Conservation (phyloP, 2,797 vertebrate species). For the Notoglanidium macrostoma region DNA sequence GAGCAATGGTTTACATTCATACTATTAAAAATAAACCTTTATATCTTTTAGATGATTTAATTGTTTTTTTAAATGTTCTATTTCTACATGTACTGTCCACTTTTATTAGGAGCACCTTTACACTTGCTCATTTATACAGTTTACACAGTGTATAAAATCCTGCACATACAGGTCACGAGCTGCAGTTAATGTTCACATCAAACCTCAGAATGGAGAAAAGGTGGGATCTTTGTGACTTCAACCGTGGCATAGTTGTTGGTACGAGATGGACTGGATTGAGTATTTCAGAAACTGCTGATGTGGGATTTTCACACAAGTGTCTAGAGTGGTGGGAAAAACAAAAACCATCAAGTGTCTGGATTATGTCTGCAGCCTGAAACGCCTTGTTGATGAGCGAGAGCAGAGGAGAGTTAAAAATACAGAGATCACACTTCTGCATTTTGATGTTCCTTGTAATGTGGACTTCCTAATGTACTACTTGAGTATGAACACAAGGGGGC, state of each 20-base stretch:
- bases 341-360: neutral
- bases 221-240: neutral
- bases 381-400: neutral
- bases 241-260: neutral
- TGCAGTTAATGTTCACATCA: neutral
- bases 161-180: neutral
- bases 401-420: neutral
- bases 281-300: neutral
- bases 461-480: conserved; percentile 47
- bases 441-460: neutral
- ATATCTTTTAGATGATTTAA: neutral
- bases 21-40: conserved; percentile 62
- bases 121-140: neutral
- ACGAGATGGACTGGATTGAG: neutral
- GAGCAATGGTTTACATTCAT: conserved; percentile 10
- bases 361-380: neutral
- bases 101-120: neutral
- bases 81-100: neutral
- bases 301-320: neutral
- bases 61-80: conserved; percentile 41
- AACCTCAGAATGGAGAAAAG: neutral
- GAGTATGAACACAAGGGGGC: conserved; percentile 66
- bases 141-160: neutral
- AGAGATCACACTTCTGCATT: neutral
- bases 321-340: neutral